Conservation (phyloP, 2,888 invertebrate genomes). For the Melinopterus prodromus region DNA sequence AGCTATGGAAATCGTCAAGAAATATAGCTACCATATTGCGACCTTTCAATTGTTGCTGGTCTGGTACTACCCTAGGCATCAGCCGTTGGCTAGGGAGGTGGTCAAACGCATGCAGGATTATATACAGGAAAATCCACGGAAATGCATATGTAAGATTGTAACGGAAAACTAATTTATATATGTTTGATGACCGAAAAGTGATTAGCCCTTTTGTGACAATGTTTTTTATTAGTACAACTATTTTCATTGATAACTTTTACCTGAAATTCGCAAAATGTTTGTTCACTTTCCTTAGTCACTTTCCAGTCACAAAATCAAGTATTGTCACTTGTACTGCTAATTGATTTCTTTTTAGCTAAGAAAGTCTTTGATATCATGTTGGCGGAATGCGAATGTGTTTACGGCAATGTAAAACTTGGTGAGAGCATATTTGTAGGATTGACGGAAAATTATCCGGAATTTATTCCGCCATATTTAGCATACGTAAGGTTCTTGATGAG, state of each 20-base stretch:
- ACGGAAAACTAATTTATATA: too few species aligned
- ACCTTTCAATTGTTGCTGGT: neutral
- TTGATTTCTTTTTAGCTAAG: neutral
- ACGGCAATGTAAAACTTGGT: neutral
- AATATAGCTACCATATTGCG: constrained; percentile 4
- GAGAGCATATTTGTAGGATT: neutral
- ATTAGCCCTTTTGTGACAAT: too few species aligned
- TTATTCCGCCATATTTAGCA: neutral
- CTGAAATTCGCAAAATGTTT: too few species aligned
- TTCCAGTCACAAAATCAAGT: too few species aligned
- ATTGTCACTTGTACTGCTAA: too few species aligned
- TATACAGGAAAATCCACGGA: neutral
- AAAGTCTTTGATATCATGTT: neutral
- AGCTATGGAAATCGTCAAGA: neutral
- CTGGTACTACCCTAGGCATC: constrained; percentile 9
- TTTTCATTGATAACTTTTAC: too few species aligned
- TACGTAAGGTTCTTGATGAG: neutral
- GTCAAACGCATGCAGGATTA: neutral
- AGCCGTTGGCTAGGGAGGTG: neutral
- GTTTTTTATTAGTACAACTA: too few species aligned
- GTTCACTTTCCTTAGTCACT: too few species aligned
- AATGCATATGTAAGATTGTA: neutral
- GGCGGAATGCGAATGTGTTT: neutral
- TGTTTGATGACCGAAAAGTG: too few species aligned
- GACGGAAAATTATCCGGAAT: neutral